Base-by-base conservation (phyloP, 2,888 invertebrate species). In the Trachelus stipa region DNA sequence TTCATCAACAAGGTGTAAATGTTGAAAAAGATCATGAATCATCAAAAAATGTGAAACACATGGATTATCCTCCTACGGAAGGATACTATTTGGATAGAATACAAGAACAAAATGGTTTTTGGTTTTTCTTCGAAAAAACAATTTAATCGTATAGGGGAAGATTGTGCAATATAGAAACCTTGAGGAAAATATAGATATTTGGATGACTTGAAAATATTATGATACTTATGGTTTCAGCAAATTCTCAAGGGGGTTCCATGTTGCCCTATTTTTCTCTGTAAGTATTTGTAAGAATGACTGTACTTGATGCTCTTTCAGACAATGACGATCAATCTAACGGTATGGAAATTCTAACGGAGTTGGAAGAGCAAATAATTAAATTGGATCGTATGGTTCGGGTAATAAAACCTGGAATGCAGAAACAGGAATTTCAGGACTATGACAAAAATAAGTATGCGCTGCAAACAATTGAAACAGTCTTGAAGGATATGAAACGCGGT, bases 401-500 rank as follows among this genome's bases (percentile, higher is more conserved):
- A 73, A 77, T 83, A 69, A 76, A 74, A 34, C 75, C 75, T 34
- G 68, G 68, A 31, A 77, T 79, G 23, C 68, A 68, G 15, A 75
- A 40, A n/a, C 76, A 76, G 68, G 77, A 34, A 75, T 56, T 76
- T 77, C 23, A 73, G 23, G 34, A 40, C 0, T 30, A 56, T 40
- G 76, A 30, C 68, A 68, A 68, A 34, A 68, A 79, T 34, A 34
- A 80, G 76, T 76, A 79, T 73, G 78, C 77, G 11, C 75, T 74
- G 15, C 77, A 35, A 74, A 77, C 80, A 34, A 81, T 83, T 74
- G 81, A 83, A 12, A 73, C 69, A 4, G 79, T 83, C 34, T 31
- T 81, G 34, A 77, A 79, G 34, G 81, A 79, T 9, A 77, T 83
- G 31, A 83, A 80, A 79, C 76, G 76, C 23, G 78, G 79, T 77